Evolutionary conservation across 2,888 invertebrate species (phyloP).

Genomic region (Latheticus oryzae): DNA sequence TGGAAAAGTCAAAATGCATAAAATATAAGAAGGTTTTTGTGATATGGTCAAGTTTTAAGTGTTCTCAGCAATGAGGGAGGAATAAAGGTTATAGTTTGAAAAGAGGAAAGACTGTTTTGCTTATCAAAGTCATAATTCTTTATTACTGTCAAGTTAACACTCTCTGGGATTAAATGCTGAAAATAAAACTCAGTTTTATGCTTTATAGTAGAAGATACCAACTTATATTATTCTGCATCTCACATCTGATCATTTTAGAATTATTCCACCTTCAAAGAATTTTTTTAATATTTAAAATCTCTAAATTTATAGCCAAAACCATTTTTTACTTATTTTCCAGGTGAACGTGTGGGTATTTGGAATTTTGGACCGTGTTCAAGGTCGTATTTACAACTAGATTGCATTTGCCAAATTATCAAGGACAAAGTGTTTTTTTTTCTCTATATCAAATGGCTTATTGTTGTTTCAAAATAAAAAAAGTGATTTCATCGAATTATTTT

Average conservation of each 20-base stretch:
- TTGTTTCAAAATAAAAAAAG: constrained; percentile 13
- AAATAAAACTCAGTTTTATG: too few relatives aligned
- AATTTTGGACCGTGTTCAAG: constrained; percentile 19
- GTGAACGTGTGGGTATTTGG: not conserved
- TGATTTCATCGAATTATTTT: constrained; percentile 18
- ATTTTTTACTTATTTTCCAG: not conserved
- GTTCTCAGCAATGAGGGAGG: too few relatives aligned
- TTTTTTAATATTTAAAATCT: too few relatives aligned
- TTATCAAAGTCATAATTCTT: too few relatives aligned
- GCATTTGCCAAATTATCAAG: constrained; percentile 16
- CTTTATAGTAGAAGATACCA: too few relatives aligned
- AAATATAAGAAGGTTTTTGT: too few relatives aligned
- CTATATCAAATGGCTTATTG: not conserved
- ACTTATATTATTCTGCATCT: too few relatives aligned
- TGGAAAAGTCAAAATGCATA: not conserved
- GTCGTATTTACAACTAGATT: constrained; percentile 22
- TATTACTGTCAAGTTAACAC: too few relatives aligned
- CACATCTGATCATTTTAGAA: too few relatives aligned
- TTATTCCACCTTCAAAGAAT: too few relatives aligned
- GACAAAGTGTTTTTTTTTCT: constrained; percentile 7
- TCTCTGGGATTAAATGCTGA: too few relatives aligned
- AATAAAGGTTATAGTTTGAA: not conserved
- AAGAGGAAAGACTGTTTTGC: not conserved
- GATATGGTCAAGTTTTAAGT: too few relatives aligned
- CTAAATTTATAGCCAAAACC: constrained; percentile 6